phyloP scores from a whole-genome alignment of 1,140 invertebrate species.

The Neelides sp. region DNA sequence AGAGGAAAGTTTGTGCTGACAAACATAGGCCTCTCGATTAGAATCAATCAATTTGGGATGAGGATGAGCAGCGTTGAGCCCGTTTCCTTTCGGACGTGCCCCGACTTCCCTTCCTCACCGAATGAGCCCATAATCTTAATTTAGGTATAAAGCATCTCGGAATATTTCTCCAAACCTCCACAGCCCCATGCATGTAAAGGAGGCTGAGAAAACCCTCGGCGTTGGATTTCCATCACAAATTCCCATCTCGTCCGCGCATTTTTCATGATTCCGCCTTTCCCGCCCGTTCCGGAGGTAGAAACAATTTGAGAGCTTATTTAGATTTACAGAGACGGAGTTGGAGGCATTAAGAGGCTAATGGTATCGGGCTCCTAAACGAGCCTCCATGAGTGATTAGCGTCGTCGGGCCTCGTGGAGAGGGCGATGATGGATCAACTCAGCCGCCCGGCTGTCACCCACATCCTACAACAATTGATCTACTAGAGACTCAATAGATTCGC shows the following conservation, averaged over 20 bases:
- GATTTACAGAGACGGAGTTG: neutral
- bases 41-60: conserved; percentile 21
- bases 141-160: conserved; percentile 15
- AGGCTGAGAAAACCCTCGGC: too few species aligned
- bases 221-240: too few species aligned
- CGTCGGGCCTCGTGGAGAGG: too few species aligned
- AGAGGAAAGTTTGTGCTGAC: conserved; percentile 21
- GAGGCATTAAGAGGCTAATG: conserved; percentile 3
- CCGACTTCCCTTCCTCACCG: neutral
- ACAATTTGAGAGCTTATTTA: too few species aligned
- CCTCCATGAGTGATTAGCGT: too few species aligned
- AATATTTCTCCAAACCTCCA: conserved; percentile 11
- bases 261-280: conserved; percentile 10
- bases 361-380: too few species aligned
- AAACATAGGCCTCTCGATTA: conserved; percentile 16
- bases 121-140: conserved; percentile 14
- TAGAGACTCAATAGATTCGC: too few species aligned
- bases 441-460: too few species aligned
- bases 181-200: neutral
- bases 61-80: too few species aligned
- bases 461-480: too few species aligned
- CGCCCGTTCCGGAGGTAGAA: neutral
- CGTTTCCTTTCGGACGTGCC: neutral
- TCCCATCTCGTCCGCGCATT: conserved; percentile 16
- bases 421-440: too few species aligned